Conservation (phyloP, 2,113 vertebrate genomes). For the Meriones unguiculatus region DNA sequence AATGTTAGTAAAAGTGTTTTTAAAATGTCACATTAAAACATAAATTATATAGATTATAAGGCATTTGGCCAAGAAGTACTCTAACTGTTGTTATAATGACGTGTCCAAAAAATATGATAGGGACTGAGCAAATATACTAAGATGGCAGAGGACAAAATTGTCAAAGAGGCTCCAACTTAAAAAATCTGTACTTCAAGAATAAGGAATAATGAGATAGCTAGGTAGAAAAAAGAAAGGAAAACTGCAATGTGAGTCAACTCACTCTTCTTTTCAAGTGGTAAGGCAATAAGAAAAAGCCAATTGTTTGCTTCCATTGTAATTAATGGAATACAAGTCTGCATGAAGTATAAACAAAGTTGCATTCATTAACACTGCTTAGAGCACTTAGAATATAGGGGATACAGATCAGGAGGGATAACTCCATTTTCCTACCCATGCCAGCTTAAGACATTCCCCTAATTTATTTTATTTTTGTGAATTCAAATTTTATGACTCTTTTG, state of each 20-base stretch:
- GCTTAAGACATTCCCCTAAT: neutral
- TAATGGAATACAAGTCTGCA: neutral
- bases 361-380: neutral
- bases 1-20: neutral
- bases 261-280: neutral
- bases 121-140: neutral
- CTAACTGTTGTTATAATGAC: neutral
- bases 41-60: neutral
- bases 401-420: neutral
- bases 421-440: neutral
- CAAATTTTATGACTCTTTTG: too few species aligned
- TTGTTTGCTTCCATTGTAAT: neutral
- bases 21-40: neutral
- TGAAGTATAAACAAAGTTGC: neutral
- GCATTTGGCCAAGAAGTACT: neutral
- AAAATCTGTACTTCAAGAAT: neutral
- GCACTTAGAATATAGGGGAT: neutral
- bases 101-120: neutral
- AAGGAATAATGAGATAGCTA: neutral
- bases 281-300: neutral
- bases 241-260: rapidly evolving
- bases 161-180: neutral
- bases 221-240: neutral
- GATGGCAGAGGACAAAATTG: neutral
- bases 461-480: neutral